Evolutionary conservation across 2,888 invertebrate genomes (phyloP).

Genomic region (Hydroisotoma schaefferi): DNA sequence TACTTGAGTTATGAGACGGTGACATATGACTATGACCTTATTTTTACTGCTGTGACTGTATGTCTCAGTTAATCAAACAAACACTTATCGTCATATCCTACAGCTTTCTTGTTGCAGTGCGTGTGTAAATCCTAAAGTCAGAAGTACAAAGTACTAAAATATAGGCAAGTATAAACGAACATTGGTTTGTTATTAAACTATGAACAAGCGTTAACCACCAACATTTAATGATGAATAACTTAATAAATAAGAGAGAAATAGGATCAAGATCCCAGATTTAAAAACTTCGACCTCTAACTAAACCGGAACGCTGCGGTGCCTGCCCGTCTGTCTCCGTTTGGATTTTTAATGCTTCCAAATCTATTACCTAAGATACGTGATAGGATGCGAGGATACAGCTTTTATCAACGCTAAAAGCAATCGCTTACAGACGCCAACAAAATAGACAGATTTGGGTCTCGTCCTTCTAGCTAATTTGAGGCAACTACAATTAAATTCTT

Average conservation of each 20-base stretch:
- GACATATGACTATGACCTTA: too few species aligned
- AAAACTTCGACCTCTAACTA: not conserved
- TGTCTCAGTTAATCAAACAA: too few species aligned
- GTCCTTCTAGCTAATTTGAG: not conserved
- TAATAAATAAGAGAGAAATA: not conserved
- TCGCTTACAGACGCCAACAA: not conserved
- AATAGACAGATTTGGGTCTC: constrained; percentile 1
- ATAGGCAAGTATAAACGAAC: too few species aligned
- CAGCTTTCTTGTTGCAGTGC: too few species aligned
- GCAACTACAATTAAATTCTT: too few species aligned
- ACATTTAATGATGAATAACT: not conserved
- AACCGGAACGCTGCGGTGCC: constrained; percentile 20
- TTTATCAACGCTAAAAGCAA: not conserved
- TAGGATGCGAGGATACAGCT: not conserved
- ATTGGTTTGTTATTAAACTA: not conserved
- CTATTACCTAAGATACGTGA: not conserved
- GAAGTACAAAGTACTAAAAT: too few species aligned
- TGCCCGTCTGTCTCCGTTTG: constrained; percentile 16
- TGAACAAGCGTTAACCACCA: not conserved
- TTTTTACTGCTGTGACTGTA: too few species aligned
- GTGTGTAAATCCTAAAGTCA: too few species aligned
- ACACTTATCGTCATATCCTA: too few species aligned
- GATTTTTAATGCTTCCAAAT: not conserved
- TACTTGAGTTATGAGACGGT: too few species aligned
- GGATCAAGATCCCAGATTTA: not conserved